Base-by-base conservation (phyloP, 2,797 vertebrate species). In the Enteromius afrohamiltoni region DNA sequence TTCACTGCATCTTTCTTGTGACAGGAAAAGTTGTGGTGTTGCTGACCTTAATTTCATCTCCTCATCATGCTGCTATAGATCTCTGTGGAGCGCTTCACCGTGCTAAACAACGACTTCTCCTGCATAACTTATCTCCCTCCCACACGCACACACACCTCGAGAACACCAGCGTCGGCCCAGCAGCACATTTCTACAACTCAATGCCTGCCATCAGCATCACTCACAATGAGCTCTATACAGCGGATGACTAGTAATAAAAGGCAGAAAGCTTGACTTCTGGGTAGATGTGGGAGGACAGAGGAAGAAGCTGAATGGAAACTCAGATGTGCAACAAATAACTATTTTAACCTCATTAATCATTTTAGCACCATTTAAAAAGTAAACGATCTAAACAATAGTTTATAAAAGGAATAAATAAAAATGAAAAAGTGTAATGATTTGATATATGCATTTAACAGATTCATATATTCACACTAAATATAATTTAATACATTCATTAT, bases 51-150 rank as follows among this genome's bases (percentile, higher is more conserved):
- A 85, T 85, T 88, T 80, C 83, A 88, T 88, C 78, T 82, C 68
- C 45, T 79, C 71, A 85, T 83, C 77, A 87, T 77, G 69, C 81
- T 65, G 53, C 58, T 84, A 69, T 87, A 83, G 76, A 85, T 85
- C 87, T 86, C 85, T 80, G 87, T 77, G 84, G 83, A 86, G 68
- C 62, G 67, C 14, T 88, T 83, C 85, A 85, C 82, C 68, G 69
- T 73, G 16, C 83, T 58, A 73, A 83, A 83, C 80, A 85, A 71
- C 68, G 86, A 80, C 83, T 87, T 85, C 83, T 83, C 53, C 87
- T 87, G 88, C 88, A 90, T 91, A 91, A 90, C 87, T 88, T 86
- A 89, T 87, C 86, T 79, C 86, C 85, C 86, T 87, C 88, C 87
- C 85, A 40, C 85, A 78, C 82, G 81, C 87, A 68, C 58, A 67